Percentiles rank a stretch among this genome's conserved stretches.
These are phyloP conservation scores for Mesorhabditis belari DNA, from an alignment of 2,888 invertebrate species.

Conservation along the genomic window DNA sequence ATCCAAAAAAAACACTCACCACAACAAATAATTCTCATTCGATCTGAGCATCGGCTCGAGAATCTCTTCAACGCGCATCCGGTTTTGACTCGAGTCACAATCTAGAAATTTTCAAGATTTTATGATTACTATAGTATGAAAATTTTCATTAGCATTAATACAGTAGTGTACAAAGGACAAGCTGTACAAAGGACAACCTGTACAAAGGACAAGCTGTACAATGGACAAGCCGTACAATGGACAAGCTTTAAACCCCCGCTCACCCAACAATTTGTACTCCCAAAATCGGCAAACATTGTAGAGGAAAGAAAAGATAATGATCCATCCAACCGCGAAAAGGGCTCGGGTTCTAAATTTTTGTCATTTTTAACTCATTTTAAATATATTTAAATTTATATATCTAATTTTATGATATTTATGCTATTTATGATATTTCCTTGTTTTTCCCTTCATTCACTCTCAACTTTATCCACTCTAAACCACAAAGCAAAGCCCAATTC, in stretches of 20 bases:
- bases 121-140: too few relatives aligned
- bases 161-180: too few relatives aligned
- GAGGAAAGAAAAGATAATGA: slow-evolving; percentile 41
- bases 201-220: not conserved
- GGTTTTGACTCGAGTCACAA: too few relatives aligned
- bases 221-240: not conserved
- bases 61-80: not conserved
- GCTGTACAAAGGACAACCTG: too few relatives aligned
- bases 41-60: not conserved
- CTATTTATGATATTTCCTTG: too few relatives aligned
- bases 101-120: too few relatives aligned
- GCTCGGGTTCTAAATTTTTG: slow-evolving; percentile 27
- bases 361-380: not conserved
- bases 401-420: too few relatives aligned
- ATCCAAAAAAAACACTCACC: not conserved
- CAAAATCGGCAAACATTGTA: slow-evolving; percentile 50
- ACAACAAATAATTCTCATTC: slow-evolving; percentile 10
- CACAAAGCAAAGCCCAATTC: not conserved
- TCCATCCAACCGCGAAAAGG: slow-evolving; percentile 31
- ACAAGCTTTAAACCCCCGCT: not conserved
- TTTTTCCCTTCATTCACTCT: too few relatives aligned
- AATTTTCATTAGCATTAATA: too few relatives aligned
- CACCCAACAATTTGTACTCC: slow-evolving; percentile 33
- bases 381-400: too few relatives aligned
- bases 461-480: too few relatives aligned